A percentile compares a stretch with the other conserved stretches of the same genome.
phyloP scores from a whole-genome alignment of 2,888 invertebrate species.

The Sialis fuliginosa region DNA sequence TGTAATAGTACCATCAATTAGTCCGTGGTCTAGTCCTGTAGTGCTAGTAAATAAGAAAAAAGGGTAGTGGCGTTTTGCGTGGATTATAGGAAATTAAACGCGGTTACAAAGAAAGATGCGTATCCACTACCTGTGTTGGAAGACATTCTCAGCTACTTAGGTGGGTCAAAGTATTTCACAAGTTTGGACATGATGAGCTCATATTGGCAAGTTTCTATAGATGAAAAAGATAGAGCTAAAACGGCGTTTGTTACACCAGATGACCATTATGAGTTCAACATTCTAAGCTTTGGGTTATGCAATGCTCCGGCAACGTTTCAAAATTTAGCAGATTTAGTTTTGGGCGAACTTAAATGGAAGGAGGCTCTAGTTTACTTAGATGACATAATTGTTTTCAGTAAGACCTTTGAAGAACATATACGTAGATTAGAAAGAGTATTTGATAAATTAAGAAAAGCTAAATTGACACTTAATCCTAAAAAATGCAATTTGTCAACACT shows the following conservation, averaged over 20 bases:
- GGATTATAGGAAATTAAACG: background rate
- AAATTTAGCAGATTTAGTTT: background rate
- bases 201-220: background rate
- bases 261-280: background rate
- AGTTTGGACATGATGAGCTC: background rate
- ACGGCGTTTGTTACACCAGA: background rate
- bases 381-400: background rate
- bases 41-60: background rate
- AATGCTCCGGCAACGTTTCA: background rate
- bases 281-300: background rate
- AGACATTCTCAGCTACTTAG: background rate
- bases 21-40: background rate
- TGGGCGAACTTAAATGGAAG: background rate
- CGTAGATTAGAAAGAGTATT: background rate
- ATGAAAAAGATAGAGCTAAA: background rate
- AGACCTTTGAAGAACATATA: background rate
- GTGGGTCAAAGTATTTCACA: background rate
- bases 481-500: background rate
- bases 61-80: background rate
- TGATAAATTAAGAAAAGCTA: background rate
- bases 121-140: background rate
- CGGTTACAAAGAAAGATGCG: background rate
- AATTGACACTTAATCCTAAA: background rate
- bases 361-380: background rate
- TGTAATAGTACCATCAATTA: too few relatives aligned